Evolutionary conservation across 2,888 invertebrate genomes (phyloP), one percentile per base, ranked within the genome.

Genomic region (Ischnura elegans): DNA sequence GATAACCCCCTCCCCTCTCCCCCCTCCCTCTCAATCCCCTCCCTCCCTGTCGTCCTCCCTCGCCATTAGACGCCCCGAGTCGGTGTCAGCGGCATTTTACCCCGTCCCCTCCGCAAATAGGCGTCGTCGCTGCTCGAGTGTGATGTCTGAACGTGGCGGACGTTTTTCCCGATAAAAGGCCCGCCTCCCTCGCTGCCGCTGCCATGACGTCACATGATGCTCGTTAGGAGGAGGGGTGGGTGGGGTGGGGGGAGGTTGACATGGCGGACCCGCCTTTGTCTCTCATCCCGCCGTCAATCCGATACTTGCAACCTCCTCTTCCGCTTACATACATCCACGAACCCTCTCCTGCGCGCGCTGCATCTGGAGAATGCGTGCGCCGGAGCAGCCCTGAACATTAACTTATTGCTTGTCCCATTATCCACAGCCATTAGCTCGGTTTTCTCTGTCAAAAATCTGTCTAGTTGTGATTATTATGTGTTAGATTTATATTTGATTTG

Each of bases 91-190:
- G 16, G 16, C 51, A 10, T n/a, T n/a, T n/a, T n/a, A 6, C 6
- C 61, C 61, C 61, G 21, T 25, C 43, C 13, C 10, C 46, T 25
- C 36, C 55, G 36, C 51, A 36, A 55, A 36, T 55, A 51, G 55
- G 36, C 51, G 86, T 86, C 86, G 45, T 36, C 86, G 86, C 43
- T 61, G 61, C n/a, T n/a, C n/a, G 43, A 90, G 90, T 90, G 90
- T 90, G 90, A 90, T 90, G 90, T 90, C 90, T 66, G 90, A 90
- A 90, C 66, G 61, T 90, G 90, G 90, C 90, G 90, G 90, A 90
- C 90, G 90, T 90, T 90, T n/a, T 90, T 90, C 61, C 90, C 90
- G 90, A 90, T 90, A 90, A 90, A 90, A 43, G 90, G 66, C 90
- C 45, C 76, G 76, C 90, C 16, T 10, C 46, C 46, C 51, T 21